Evolutionary conservation across 2,797 vertebrate species (phyloP).

Genomic region (Uromys caudimaculatus): DNA sequence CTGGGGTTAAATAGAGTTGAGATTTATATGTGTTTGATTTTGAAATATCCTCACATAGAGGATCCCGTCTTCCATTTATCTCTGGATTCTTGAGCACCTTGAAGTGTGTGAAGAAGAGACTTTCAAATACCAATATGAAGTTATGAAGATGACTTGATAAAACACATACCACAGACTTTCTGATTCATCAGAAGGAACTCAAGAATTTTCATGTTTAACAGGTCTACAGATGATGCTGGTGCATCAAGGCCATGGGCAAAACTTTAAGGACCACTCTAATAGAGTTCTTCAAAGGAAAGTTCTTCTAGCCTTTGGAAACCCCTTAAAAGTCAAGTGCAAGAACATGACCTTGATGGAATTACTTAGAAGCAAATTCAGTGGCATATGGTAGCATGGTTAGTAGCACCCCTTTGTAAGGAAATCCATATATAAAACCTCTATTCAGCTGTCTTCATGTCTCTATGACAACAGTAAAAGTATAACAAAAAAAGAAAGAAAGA

Average conservation of each 20-base stretch:
- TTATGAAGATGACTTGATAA: conserved; percentile 12
- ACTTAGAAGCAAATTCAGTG: conserved; percentile 64
- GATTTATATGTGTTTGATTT: conserved; percentile 31
- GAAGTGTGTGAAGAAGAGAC: not conserved
- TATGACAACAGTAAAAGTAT: conserved; percentile 86
- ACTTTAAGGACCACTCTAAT: not conserved
- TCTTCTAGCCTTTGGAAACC: conserved; percentile 28
- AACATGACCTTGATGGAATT: conserved; percentile 1
- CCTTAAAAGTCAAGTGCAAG: conserved; percentile 18
- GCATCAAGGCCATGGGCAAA: not conserved
- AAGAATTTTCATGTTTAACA: conserved; percentile 15
- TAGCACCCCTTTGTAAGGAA: conserved; percentile 64
- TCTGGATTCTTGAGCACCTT: conserved; percentile 35
- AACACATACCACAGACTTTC: not conserved
- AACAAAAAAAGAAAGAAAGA: conserved; percentile 85
- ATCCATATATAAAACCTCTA: conserved; percentile 77
- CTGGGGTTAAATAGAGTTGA: not conserved
- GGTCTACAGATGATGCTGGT: not conserved
- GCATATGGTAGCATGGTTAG: not conserved
- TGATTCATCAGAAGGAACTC: not conserved
- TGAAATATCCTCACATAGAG: not conserved
- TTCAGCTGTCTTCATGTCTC: conserved; percentile 88
- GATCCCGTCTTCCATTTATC: not conserved
- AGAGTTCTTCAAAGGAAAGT: not conserved
- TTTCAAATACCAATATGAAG: not conserved